Base-by-base conservation (phyloP, 2,113 vertebrate genomes). In the Xyliphius kryptos region DNA sequence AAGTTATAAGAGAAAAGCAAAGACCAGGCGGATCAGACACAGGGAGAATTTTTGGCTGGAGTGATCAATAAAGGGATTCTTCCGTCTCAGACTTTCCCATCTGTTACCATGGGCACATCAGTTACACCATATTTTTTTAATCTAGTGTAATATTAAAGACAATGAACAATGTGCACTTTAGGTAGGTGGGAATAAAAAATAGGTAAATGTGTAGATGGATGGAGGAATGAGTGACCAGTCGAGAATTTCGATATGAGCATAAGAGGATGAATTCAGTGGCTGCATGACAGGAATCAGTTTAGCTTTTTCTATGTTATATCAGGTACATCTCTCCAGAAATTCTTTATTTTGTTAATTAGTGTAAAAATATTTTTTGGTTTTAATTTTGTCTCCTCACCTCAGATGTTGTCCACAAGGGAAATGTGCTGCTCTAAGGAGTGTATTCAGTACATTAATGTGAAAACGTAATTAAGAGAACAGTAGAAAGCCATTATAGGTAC, bases 391-490 rank as follows among this genome's bases (percentile, higher is more conserved):
- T 84, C 80, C 73, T 62, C 80, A 82, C 81, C 81, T 82, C 83
- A 80, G 77, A 79, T 71, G 80, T 75, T 69, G 79, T 77, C 77
- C 86, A 83, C 81, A 66, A 64, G 88, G 83, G 84, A 89, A 85
- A 86, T 72, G 79, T 76, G 73, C 65, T 74, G 79, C 74, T 87
- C 76, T 83, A 87, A 83, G 65, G 68, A 76, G 75, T 80, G 72
- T 79, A 85, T 79, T 78, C 75, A 76, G 71, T 81, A 76, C 76
- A 79, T 70, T 84, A 83, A 81, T 73, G 83, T 81, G 70, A 84
- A 87, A 81, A 79, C 81, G 88, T 88, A 90, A 88, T 90, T 91
- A 89, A 87, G 87, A 83, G 75, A 49, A 73, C 78, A 82, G 73
- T 79, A 72, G 74, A 71, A 83, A 80, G 80, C 84, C 80, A 72